Evolutionary conservation across 2,113 vertebrate species (phyloP).

Genomic region (Camelus bactrianus): DNA sequence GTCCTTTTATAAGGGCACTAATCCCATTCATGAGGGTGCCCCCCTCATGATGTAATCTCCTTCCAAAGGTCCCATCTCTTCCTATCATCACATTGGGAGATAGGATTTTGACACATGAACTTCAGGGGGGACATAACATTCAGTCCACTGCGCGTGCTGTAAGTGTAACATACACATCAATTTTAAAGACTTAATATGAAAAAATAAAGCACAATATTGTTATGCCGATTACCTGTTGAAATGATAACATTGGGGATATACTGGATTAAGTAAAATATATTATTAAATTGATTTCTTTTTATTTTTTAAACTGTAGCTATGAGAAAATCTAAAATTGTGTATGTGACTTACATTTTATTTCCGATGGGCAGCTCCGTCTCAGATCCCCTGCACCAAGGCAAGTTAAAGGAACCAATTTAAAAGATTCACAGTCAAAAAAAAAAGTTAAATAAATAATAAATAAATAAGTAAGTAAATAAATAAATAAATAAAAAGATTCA

Average conservation of each 20-base stretch:
- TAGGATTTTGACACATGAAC: background rate
- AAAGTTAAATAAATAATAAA: no score
- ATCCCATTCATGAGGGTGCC: background rate
- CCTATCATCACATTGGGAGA: accelerated
- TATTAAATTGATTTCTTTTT: background rate
- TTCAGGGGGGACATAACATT: background rate
- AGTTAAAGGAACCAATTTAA: background rate
- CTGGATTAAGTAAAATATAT: background rate
- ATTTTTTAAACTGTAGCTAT: background rate
- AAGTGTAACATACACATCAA: no score
- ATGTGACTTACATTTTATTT: background rate
- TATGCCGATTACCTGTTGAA: background rate
- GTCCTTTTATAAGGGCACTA: background rate
- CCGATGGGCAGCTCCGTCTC: background rate
- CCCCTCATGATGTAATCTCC: background rate
- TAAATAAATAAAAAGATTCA: background rate
- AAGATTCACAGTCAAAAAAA: background rate
- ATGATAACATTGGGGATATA: background rate
- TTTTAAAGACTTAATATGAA: background rate
- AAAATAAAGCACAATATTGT: background rate
- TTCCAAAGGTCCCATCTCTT: background rate
- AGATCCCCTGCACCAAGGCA: background rate
- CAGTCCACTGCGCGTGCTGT: accelerated
- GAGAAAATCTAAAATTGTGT: background rate
- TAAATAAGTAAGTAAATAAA: no score